Percentiles rank a stretch among this genome's conserved stretches.
Conservation (phyloP, 2,888 invertebrate species). For the Cerastoderma edule region DNA sequence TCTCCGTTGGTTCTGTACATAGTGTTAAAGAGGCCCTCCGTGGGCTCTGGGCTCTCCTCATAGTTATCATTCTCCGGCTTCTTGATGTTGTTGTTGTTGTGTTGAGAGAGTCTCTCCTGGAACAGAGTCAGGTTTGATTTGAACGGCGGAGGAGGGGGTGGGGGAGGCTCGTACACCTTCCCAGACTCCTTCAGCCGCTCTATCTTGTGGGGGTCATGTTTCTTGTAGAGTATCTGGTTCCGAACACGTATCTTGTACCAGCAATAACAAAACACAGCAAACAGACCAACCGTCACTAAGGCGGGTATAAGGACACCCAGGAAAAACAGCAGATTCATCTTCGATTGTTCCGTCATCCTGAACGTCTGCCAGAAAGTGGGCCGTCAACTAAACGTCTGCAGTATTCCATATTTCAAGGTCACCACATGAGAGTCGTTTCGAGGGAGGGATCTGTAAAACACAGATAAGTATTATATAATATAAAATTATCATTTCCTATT, state of each 20-base stretch:
- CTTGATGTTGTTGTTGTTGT: constrained; percentile 53
- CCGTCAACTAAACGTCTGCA: background rate
- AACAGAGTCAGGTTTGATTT: constrained; percentile 30
- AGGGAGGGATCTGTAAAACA: constrained; percentile 3
- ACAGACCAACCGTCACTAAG: constrained; percentile 77
- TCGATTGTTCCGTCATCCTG: constrained; percentile 64
- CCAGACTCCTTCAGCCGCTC: constrained; percentile 55
- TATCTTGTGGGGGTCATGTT: constrained; percentile 74
- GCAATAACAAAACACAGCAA: constrained; percentile 79
- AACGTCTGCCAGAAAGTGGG: constrained; percentile 22
- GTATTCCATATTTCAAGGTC: background rate
- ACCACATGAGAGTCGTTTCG: background rate
- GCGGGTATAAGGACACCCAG: constrained; percentile 81
- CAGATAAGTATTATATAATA: too few relatives aligned
- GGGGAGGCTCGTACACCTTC: constrained; percentile 65
- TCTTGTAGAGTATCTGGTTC: constrained; percentile 73
- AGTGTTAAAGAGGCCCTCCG: constrained; percentile 55
- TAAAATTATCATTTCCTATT: too few relatives aligned
- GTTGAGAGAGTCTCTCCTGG: constrained; percentile 33
- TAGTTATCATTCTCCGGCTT: constrained; percentile 51
- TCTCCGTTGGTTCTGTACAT: constrained; percentile 71
- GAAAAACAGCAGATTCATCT: constrained; percentile 77
- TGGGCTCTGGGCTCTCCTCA: constrained; percentile 58
- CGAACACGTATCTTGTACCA: constrained; percentile 75
- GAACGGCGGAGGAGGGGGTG: constrained; percentile 65